Evolutionary conservation across 2,888 invertebrate genomes (phyloP), one percentile per base, ranked within the genome.

Genomic region (Trachelus stipa): DNA sequence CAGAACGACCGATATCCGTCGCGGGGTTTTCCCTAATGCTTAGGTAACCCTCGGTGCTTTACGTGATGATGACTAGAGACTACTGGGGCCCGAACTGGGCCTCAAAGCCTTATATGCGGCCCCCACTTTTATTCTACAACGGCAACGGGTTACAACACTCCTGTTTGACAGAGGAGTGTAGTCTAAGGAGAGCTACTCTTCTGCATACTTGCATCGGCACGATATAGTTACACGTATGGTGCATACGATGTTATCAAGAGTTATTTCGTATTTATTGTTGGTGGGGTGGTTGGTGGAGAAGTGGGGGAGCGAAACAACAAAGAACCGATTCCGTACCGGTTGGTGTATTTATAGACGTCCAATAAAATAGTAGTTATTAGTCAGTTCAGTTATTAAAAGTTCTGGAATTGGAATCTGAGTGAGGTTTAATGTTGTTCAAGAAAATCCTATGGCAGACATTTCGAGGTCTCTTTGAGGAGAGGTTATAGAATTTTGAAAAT

Each of bases 71-170:
- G 89, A 90, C 89, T 88, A 90, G 88, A 88, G 89, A 85, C 88
- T 90, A 90, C 90, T 90, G 89, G 87, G 87, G 85, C 82, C 80
- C 85, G 85, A 85, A 85, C 86, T 86, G 85, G 85, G 84, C 85
- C 85, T 85, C 86, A 83, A 86, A 87, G 89, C 87, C 89, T 91
- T 91, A 91, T 91, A 91, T 90, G 89, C 86, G 85, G 85, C 91
- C 90, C 91, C 90, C 89, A 88, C 90, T 90, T 88, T 87, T 80
- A 79, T 80, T 78, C 78, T 56, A 23, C 79, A 33, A 75, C 35
- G 35, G 78, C 82, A 78, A 79, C 81, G 79, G 76, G 83, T 84
- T 82, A 83, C 83, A 84, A 82, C 82, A 84, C 77, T 77, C 77
- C 23, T 56, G 23, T 23, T 56, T 56, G 56, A 69, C 68, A 73